Percentiles rank a stretch among this genome's conserved stretches.
These are phyloP conservation scores for Onthophagus sagittarius DNA, from an alignment of 2,888 invertebrate genomes.

Conservation along the genomic window DNA sequence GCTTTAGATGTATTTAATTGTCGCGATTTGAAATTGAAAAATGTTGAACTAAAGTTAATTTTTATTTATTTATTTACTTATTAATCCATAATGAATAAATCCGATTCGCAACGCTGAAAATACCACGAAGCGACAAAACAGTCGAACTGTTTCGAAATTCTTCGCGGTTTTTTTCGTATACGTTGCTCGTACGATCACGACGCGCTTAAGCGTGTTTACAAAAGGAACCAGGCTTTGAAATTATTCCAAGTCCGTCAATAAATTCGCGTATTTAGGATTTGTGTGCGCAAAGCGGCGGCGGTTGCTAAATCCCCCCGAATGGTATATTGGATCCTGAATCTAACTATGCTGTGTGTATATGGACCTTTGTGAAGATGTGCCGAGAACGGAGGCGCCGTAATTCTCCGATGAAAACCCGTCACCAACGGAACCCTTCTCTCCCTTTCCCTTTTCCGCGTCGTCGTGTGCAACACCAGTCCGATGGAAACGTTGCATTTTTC, in stretches of 20 bases:
- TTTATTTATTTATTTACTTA: neutral
- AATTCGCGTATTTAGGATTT: constrained; percentile 50
- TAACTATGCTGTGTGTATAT: constrained; percentile 29
- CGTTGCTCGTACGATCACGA: neutral
- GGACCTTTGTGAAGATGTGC: constrained; percentile 32
- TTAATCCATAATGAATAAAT: neutral
- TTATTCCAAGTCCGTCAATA: constrained; percentile 41
- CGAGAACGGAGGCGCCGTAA: constrained; percentile 3
- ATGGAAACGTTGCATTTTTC: neutral
- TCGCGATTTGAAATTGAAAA: neutral
- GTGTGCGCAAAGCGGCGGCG: constrained; percentile 41
- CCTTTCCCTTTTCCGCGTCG: neutral
- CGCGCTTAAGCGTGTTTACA: constrained; percentile 16
- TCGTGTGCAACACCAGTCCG: too few species aligned
- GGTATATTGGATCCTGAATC: constrained; percentile 44
- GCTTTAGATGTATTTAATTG: neutral
- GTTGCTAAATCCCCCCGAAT: constrained; percentile 49
- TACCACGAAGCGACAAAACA: neutral
- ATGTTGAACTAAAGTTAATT: neutral
- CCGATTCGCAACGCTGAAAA: neutral
- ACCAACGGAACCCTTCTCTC: neutral
- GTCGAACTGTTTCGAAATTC: neutral
- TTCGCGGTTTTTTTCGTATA: neutral
- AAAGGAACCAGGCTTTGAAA: constrained; percentile 20
- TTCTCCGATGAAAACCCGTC: neutral